Base-by-base conservation (phyloP, 2,113 vertebrate genomes). In the Megaleporinus macrocephalus region DNA sequence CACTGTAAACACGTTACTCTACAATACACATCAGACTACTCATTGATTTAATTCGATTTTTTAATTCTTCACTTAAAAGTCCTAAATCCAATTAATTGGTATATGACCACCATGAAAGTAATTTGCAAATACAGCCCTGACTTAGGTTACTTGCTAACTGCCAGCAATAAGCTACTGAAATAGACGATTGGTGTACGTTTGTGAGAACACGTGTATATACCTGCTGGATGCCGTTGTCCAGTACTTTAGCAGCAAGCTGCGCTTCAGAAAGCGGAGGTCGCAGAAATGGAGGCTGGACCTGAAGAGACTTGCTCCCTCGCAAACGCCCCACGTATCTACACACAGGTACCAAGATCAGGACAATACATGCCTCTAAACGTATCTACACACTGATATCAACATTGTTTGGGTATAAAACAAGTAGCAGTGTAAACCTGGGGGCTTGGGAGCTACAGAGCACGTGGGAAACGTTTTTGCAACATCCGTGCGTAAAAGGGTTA, bases 401-500 rank as follows among this genome's bases (percentile, higher is more conserved):
- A 33, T 36, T 27, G 18, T 57, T 57, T 41, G 26, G 20, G 63
- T 63, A 5, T 65, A 26, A 20, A 73, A 66, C 2, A 16, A 49
- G 16, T 26, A 36, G n/a, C 22, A 4, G 49, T 47, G 12, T 16
- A 20, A 71, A 99, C 98, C 98, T 97, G 80, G 98, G 98, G 0
- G 97, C 96, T 0, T 95, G 96, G 27, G 98, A 98, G 86, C 97
- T 97, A 88, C 97, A 99, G 20, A 99, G 96, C 1, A 99, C 96
- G 49, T 96, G 93, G 83, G 96, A 95, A 88, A 98, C 95, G 0
- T 99, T 99, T 87, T 91, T 97, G 88, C 92, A 91, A 88, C 97
- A 99, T 87, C 98, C 98, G 0, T 97, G 96, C 83, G 97, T 99
- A 91, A 99, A 99, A 61, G 98, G 98, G 86, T 99, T 99, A 78